These are phyloP conservation scores for Actinemys pallida DNA, from an alignment of 2,113 vertebrate species.

Conservation along the genomic window DNA sequence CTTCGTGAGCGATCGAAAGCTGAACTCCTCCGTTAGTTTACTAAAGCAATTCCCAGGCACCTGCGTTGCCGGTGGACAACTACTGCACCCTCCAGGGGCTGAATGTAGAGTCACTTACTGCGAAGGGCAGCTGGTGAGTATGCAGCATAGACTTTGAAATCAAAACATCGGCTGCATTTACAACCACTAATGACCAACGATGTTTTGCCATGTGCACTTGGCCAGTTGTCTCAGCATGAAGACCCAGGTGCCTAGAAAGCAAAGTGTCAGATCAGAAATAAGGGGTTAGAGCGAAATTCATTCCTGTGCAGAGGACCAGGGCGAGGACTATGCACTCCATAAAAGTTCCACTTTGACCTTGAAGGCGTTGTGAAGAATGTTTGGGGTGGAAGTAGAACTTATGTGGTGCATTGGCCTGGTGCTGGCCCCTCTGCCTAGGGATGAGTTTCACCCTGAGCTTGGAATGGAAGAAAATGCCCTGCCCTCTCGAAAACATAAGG, in stretches of 20 bases:
- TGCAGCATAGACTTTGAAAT: background rate
- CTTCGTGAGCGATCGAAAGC: slow-evolving; percentile 37
- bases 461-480: background rate
- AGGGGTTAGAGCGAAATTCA: background rate
- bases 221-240: background rate
- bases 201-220: background rate
- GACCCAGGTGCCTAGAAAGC: background rate
- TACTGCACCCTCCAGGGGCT: slow-evolving; percentile 13
- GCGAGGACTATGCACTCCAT: no score
- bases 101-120: slow-evolving; percentile 67
- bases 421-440: background rate
- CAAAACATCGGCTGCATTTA: background rate
- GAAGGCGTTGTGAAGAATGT: background rate
- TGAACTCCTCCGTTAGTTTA: slow-evolving; percentile 61
- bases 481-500: background rate
- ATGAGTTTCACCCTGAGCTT: background rate
- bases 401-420: background rate
- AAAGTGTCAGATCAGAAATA: background rate
- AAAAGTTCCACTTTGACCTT: no score
- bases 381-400: background rate
- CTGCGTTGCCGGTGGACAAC: slow-evolving; percentile 60
- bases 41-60: slow-evolving; percentile 38
- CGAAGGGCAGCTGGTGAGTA: slow-evolving; percentile 74
- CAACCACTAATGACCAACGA: background rate
- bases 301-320: background rate